Base-by-base conservation (phyloP, 2,888 invertebrate genomes). In the Rhyacophila evoluta region DNA sequence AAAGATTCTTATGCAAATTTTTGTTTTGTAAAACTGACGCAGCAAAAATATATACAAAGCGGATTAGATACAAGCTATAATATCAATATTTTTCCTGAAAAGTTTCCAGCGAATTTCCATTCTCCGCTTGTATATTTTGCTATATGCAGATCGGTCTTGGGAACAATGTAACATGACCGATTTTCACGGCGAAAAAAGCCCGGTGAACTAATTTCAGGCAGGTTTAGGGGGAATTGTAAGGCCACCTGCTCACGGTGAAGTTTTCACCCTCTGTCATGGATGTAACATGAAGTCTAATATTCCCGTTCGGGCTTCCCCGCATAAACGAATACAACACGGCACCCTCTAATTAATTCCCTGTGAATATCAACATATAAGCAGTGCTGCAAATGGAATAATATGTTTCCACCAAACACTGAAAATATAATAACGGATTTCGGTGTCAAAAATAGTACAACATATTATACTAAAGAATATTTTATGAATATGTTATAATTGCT, bases 281-380 rank as follows among this genome's bases (percentile, higher is more conserved):
- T 74, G 74, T 74, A 74, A 41, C 74, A 72, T 37, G 36, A 37
- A 72, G 72, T 37, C 72, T 33, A 72, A 72, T 72, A 72, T 72
- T 72, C 72, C 37, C 38, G 72, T 72, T 38, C 37, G 72, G 37
- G 37, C 72, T 38, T 27, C 72, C 37, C 70, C 33, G 36, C 38
- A 72, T 37, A 72, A 72, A 72, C 72, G 72, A 72, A 37, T 37
- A 27, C 55, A 75, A 80, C 80, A 80, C 55, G 80, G 74, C 69
- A 69, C 72, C 74, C 80, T 75, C 74, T 80, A 80, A 80, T 80
- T 80, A 80, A 80, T 80, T 80, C 74, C 75, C 69, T 37, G 71
- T 74, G 77, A 77, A 78, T 68, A 79, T 74, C 76, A 72, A 41
- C 70, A 37, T 19, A 41, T 70, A 33, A 72, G 36, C 37, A 37